These are phyloP conservation scores for Lasioglossum calceatum DNA, from an alignment of 2,888 invertebrate species.

Conservation along the genomic window DNA sequence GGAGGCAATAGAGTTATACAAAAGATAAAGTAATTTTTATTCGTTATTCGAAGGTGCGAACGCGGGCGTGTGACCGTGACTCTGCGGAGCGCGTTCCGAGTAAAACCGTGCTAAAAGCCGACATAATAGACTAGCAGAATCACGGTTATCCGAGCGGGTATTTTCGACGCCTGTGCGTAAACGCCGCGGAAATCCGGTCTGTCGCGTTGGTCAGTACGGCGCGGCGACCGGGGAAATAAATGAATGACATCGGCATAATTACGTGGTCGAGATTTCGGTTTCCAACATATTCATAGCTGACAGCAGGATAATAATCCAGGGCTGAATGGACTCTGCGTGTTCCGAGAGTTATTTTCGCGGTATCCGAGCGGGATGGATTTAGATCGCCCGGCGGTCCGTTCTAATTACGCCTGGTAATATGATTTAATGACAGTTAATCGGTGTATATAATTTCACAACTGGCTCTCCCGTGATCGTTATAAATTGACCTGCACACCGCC, in stretches of 20 bases:
- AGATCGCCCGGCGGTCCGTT: slow-evolving; percentile 57
- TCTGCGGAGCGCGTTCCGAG: too few species aligned
- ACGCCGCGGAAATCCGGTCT: slow-evolving; percentile 33
- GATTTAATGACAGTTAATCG: slow-evolving; percentile 64
- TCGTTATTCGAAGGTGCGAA: too few species aligned
- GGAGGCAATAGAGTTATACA: too few species aligned
- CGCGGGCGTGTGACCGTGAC: too few species aligned
- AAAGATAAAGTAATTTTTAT: too few species aligned
- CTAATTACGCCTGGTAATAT: slow-evolving; percentile 64
- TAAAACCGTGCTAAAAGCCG: not conserved
- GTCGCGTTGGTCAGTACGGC: slow-evolving; percentile 3
- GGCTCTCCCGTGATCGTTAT: slow-evolving; percentile 18
- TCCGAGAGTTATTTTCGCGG: slow-evolving; percentile 63
- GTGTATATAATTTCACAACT: slow-evolving; percentile 47
- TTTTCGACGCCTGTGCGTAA: slow-evolving; percentile 14
- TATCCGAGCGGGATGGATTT: slow-evolving; percentile 59
- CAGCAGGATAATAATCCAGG: slow-evolving; percentile 63
- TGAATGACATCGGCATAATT: slow-evolving; percentile 65
- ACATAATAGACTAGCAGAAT: not conserved
- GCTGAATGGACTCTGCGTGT: slow-evolving; percentile 62
- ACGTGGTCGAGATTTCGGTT: slow-evolving; percentile 55
- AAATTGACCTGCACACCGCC: slow-evolving; percentile 24
- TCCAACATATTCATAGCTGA: slow-evolving; percentile 60
- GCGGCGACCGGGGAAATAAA: slow-evolving; percentile 60
- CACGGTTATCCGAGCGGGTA: not conserved